Conservation (phyloP, 2,888 invertebrate species). For the Brachypterus glaber region DNA sequence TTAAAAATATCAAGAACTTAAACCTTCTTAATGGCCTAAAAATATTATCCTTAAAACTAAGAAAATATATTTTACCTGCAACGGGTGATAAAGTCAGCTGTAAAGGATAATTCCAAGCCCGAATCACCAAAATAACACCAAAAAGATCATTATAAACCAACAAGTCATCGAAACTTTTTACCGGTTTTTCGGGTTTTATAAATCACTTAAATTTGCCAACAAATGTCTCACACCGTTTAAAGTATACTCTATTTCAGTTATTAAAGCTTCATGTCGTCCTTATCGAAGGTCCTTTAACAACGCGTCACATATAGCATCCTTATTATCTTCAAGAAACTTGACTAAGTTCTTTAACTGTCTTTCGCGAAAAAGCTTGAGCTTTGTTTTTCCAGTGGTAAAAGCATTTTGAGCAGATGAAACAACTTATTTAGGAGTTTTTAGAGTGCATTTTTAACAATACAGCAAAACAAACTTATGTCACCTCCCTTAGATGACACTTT, state of each 20-base stretch:
- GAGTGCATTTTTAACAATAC: too few species aligned
- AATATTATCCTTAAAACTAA: too few species aligned
- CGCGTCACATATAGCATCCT: not conserved
- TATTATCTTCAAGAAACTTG: not conserved
- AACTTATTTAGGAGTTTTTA: too few species aligned
- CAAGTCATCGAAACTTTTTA: not conserved
- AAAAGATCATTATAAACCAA: constrained; percentile 63
- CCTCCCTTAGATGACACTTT: too few species aligned
- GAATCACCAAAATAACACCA: constrained; percentile 76
- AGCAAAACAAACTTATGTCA: too few species aligned
- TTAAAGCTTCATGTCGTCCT: not conserved
- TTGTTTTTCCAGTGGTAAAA: too few species aligned
- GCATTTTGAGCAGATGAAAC: too few species aligned
- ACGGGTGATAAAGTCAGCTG: constrained; percentile 64
- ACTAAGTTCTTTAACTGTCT: not conserved
- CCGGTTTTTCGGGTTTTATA: not conserved
- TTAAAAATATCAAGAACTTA: too few species aligned
- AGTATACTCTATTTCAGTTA: not conserved
- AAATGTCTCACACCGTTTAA: not conserved
- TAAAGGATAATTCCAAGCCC: constrained; percentile 94
- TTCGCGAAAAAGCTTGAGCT: too few species aligned
- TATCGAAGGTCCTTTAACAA: not conserved
- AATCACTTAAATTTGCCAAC: not conserved
- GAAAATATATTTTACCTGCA: not conserved
- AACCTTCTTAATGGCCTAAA: too few species aligned